Evolutionary conservation across 92 coral and sea anemone genomes (phyloP).

Genomic region (Heteractis magnifica): DNA sequence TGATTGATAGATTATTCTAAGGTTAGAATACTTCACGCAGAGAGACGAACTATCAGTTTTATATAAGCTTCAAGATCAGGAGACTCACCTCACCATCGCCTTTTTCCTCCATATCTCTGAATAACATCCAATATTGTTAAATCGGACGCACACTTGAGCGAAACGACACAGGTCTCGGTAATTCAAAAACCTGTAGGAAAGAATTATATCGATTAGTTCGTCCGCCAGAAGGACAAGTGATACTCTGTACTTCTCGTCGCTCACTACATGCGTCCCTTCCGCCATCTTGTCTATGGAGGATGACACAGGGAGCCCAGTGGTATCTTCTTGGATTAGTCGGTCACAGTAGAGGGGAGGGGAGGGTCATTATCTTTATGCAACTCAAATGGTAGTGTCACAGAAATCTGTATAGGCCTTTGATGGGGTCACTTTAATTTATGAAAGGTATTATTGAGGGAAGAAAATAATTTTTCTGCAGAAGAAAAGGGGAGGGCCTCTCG

Average conservation of each 20-base stretch:
- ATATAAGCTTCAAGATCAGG: background rate
- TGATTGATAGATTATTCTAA: too few species aligned
- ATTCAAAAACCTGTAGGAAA: conserved; percentile 56
- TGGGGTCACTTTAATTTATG: too few species aligned
- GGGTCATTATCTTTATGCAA: too few species aligned
- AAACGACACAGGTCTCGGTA: conserved; percentile 70
- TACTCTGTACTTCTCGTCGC: background rate
- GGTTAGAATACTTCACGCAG: too few species aligned
- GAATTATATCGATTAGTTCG: conserved; percentile 76
- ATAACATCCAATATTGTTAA: conserved; percentile 55
- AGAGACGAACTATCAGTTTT: too few species aligned
- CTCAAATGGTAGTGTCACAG: too few species aligned
- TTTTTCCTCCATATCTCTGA: conserved; percentile 75
- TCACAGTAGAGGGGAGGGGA: background rate
- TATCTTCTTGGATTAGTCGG: background rate
- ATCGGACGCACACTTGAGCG: conserved; percentile 71
- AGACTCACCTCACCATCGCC: conserved; percentile 54
- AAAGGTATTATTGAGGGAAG: too few species aligned
- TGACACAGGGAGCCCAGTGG: conserved; percentile 34
- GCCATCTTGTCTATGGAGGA: conserved; percentile 36
- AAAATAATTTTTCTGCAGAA: too few species aligned
- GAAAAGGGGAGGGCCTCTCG: too few species aligned
- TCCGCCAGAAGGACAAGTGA: conserved; percentile 66
- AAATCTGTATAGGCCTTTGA: too few species aligned
- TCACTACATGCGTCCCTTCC: conserved; percentile 14